A percentile compares a stretch with the other conserved stretches of the same genome.
phyloP scores from a whole-genome alignment of 2,888 invertebrate species.

The Thysanoteuthis rhombus region DNA sequence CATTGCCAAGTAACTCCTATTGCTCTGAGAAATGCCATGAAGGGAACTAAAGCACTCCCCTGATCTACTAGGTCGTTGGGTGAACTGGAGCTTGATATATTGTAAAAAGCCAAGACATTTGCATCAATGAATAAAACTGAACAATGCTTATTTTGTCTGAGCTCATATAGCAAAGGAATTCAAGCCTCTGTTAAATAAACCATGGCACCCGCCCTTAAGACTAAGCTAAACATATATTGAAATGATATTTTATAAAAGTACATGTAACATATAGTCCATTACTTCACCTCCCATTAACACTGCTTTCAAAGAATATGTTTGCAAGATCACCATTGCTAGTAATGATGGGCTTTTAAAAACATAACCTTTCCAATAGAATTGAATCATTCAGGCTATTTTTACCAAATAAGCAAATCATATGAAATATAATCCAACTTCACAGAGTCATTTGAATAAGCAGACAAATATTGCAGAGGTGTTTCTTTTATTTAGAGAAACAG shows the following conservation, averaged over 20 bases:
- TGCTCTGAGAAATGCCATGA: too few relatives aligned
- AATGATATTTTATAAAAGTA: not conserved
- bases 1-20: too few relatives aligned
- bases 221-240: not conserved
- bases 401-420: conserved; percentile 12
- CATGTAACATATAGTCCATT: not conserved
- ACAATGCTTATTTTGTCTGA: too few relatives aligned
- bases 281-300: not conserved
- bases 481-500: not conserved
- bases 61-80: too few relatives aligned
- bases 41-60: too few relatives aligned
- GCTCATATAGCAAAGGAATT: too few relatives aligned
- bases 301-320: not conserved
- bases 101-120: too few relatives aligned
- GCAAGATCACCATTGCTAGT: not conserved
- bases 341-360: not conserved
- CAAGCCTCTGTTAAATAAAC: too few relatives aligned
- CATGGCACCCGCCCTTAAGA: too few relatives aligned
- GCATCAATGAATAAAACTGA: too few relatives aligned
- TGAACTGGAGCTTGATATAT: too few relatives aligned
- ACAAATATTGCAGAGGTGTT: too few relatives aligned
- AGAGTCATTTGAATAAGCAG: not conserved
- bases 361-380: not conserved
- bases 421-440: not conserved
- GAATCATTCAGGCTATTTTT: not conserved